Conservation (phyloP, 2,113 vertebrate genomes). For the Genyomyrus donnyi region DNA sequence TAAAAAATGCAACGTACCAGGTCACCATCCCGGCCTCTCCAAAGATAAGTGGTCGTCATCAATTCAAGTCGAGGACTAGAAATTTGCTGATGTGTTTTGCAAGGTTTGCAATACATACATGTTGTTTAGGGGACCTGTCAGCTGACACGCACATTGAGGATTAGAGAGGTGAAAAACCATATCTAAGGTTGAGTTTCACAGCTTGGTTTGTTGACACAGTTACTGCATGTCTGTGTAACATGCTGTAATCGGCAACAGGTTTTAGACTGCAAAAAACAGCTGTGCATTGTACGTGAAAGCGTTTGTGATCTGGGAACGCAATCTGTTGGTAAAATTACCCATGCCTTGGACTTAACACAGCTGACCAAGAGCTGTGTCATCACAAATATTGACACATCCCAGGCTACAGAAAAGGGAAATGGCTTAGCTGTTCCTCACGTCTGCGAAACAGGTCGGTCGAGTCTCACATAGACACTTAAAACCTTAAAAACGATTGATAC, state of each 20-base stretch:
- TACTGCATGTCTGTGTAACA: background rate
- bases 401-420: slow-evolving; percentile 58
- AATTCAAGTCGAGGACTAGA: background rate
- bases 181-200: background rate
- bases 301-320: background rate
- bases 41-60: background rate
- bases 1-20: background rate
- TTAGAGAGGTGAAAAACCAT: background rate
- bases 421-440: slow-evolving; percentile 42
- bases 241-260: background rate
- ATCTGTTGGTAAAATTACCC: background rate
- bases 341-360: background rate
- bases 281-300: background rate
- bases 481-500: background rate
- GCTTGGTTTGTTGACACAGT: background rate
- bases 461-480: background rate
- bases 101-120: background rate
- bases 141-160: background rate
- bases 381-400: slow-evolving; percentile 59
- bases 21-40: background rate
- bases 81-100: background rate
- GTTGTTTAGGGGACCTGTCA: background rate
- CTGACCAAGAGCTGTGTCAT: slow-evolving; percentile 50
- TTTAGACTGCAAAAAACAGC: background rate
- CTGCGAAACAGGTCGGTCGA: slow-evolving; percentile 50